Evolutionary conservation across 2,113 vertebrate genomes (phyloP), one percentile per base, ranked within the genome.

Genomic region (Sturnus vulgaris): DNA sequence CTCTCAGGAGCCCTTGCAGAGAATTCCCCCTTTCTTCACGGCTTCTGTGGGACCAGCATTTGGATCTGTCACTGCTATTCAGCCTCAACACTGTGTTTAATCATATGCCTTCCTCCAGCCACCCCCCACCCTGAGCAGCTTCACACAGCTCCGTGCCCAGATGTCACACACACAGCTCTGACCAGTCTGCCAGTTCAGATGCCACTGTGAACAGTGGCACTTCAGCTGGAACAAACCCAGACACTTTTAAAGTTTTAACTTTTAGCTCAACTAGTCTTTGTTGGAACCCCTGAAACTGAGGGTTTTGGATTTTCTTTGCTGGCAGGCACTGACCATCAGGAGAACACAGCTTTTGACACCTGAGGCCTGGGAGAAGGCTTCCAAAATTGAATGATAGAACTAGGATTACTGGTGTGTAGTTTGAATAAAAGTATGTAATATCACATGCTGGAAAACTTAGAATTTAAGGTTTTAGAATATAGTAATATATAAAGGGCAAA

Each of bases 11-110:
- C 15, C 28, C 60, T 40, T 24, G 23, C 68, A 93, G 92, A 95
- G 88, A 95, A 96, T 89, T 89, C 83, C 33, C 16, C 93, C 83
- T 95, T 97, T 96, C 88, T 95, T 92, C 49, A 72, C 53, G 1
- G 0, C 9, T 55, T 78, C 83, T 92, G 80, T 86, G 89, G n/a
- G 65, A 95, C 73, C 47, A 84, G 56, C 25, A 57, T 46, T 37
- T 77, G 79, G 37, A 83, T 80, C 50, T 7, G 1, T 27, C 82
- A 73, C 42, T 80, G 80, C 66, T 27, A 78, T 90, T 92, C 77
- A 96, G 77, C 31, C 40, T 68, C 64, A 71, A 33, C 28, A 31
- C 40, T 5, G 2, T 30, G 47, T 33, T 94, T 60, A 73, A 96
- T 94, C 96, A 93, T 88, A 94, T 90, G 88, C 64, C 47, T 93